phyloP scores from a whole-genome alignment of 1,140 invertebrate genomes.

The Scaptomyza pallida region DNA sequence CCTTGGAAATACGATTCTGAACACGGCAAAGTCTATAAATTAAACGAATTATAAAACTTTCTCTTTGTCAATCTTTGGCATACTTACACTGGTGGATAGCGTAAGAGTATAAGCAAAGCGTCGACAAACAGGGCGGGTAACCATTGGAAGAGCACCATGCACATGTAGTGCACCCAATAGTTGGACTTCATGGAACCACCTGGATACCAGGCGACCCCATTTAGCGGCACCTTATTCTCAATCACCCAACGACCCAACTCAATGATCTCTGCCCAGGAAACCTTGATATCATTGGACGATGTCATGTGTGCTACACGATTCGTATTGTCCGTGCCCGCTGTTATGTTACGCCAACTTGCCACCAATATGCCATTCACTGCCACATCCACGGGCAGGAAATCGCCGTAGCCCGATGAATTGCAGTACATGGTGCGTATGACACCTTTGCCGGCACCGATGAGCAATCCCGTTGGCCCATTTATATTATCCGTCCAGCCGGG shows the following conservation, averaged over 20 bases:
- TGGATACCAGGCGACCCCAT: conserved; percentile 94
- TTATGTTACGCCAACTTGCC: conserved; percentile 87
- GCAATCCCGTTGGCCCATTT: conserved; percentile 92
- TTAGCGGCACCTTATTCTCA: conserved; percentile 89
- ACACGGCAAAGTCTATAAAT: conserved; percentile 88
- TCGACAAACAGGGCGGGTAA: conserved; percentile 93
- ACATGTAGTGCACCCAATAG: conserved; percentile 90
- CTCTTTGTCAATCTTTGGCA: neutral
- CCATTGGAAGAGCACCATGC: conserved; percentile 92
- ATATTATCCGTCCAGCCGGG: conserved; percentile 97
- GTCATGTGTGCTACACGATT: conserved; percentile 89
- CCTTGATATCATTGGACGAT: conserved; percentile 91
- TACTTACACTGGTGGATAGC: conserved; percentile 92
- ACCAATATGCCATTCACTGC: conserved; percentile 91
- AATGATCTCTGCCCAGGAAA: conserved; percentile 93
- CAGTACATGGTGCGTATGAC: conserved; percentile 89
- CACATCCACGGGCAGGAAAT: conserved; percentile 90
- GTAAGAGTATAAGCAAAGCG: conserved; percentile 88
- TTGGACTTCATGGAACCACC: conserved; percentile 94
- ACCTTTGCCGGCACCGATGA: conserved; percentile 89
- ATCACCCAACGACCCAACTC: conserved; percentile 91
- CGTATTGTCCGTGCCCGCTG: conserved; percentile 49
- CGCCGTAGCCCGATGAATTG: conserved; percentile 85
- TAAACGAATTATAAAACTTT: conserved; percentile 5
- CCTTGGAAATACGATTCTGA: conserved; percentile 91